A percentile compares a stretch with the other conserved stretches of the same genome.
These are phyloP conservation scores for Remorina albescens DNA, from an alignment of 2,797 vertebrate species.

Conservation along the genomic window DNA sequence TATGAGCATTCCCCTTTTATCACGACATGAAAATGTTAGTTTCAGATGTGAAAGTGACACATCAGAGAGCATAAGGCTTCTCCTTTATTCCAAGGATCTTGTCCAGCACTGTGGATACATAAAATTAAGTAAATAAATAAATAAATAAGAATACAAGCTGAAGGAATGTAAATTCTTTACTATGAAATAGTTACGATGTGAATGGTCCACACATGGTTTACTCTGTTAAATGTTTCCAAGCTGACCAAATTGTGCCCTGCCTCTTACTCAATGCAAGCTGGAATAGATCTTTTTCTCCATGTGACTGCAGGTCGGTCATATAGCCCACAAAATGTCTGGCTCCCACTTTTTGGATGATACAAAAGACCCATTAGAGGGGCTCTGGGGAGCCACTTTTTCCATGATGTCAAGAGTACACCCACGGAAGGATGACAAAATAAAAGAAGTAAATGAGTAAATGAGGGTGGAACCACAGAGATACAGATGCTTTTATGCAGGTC, in stretches of 20 bases:
- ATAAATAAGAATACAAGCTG: background rate
- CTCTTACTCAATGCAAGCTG: background rate
- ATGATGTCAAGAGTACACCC: background rate
- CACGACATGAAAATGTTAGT: background rate
- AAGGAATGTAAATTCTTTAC: background rate
- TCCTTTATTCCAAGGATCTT: background rate
- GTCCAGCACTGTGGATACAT: background rate
- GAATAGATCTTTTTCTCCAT: background rate
- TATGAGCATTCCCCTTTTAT: background rate
- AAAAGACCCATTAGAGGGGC: background rate
- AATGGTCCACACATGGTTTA: background rate
- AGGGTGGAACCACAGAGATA: background rate
- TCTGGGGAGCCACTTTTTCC: background rate
- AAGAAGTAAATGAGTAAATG: constrained; percentile 1
- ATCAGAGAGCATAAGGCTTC: background rate
- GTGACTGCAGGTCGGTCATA: background rate
- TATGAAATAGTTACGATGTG: background rate
- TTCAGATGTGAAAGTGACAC: background rate
- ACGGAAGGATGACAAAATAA: background rate
- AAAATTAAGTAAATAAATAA: too few relatives aligned
- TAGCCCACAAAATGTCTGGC: background rate
- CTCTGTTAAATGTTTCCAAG: background rate
- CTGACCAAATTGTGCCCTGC: background rate
- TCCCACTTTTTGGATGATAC: background rate
- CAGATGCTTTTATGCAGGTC: background rate